Evolutionary conservation across 2,888 invertebrate genomes (phyloP).

Genomic region (Hylaea fasciaria): DNA sequence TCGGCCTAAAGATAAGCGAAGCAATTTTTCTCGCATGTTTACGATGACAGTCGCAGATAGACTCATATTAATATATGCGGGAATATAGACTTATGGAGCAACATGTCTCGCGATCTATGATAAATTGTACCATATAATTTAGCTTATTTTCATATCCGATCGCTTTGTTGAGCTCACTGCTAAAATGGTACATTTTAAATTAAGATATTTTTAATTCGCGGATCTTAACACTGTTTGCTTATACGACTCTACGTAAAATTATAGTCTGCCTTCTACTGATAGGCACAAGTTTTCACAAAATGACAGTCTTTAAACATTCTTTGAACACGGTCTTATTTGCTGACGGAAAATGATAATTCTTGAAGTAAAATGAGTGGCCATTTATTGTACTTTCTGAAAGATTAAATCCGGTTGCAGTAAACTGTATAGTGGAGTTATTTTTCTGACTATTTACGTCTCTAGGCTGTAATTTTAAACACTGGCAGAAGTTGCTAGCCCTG

Average conservation of each 20-base stretch:
- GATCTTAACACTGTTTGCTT: neutral
- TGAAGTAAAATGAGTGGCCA: constrained; percentile 16
- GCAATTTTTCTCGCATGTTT: constrained; percentile 18
- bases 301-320: neutral
- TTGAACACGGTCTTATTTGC: neutral
- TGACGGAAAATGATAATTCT: constrained; percentile 13
- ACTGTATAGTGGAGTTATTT: constrained; percentile 35
- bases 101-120: constrained; percentile 24
- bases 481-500: constrained; percentile 29
- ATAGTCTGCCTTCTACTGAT: neutral
- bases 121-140: constrained; percentile 34
- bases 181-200: constrained; percentile 3
- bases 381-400: constrained; percentile 30
- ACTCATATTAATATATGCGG: constrained; percentile 7
- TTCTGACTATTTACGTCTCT: constrained; percentile 47
- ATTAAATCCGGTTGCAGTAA: constrained; percentile 28
- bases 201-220: neutral
- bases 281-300: neutral
- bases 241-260: neutral
- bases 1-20: constrained; percentile 16
- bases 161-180: constrained; percentile 4
- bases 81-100: constrained; percentile 26
- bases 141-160: constrained; percentile 34
- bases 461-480: constrained; percentile 53
- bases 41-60: constrained; percentile 43